These are phyloP conservation scores for Tamandua tetradactyla DNA, from an alignment of 2,797 vertebrate genomes.

Conservation along the genomic window DNA sequence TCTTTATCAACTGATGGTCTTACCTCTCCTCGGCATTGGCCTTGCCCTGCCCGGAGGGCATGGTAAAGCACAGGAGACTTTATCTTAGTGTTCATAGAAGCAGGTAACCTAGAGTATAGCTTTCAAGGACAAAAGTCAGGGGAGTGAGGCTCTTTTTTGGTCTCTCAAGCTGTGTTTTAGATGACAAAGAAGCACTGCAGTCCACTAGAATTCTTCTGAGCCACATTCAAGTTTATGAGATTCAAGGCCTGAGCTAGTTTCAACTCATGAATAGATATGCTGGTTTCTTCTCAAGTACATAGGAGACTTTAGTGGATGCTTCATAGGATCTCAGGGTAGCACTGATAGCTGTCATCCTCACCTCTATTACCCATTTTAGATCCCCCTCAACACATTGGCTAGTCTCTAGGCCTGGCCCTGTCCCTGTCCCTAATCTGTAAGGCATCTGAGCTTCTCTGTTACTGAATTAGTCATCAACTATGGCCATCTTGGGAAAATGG, in stretches of 20 bases:
- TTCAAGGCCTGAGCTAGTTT: neutral
- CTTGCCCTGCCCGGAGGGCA: neutral
- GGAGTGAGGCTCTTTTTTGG: neutral
- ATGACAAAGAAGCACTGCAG: neutral
- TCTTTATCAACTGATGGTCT: neutral
- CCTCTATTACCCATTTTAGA: no score
- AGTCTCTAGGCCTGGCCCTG: neutral
- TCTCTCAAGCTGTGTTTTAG: neutral
- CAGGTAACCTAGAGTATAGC: neutral
- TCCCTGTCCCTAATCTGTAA: no score
- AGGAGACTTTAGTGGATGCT: no score
- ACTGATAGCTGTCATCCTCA: neutral
- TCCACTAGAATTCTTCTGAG: no score
- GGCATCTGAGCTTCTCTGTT: neutral
- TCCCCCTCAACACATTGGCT: neutral
- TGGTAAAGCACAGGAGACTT: neutral
- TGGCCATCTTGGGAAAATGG: fast-evolving
- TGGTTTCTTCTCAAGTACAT: no score
- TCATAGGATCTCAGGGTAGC: neutral
- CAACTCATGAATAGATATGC: neutral
- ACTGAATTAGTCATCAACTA: no score
- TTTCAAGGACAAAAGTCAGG: neutral
- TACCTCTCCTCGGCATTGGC: neutral
- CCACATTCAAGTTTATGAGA: neutral
- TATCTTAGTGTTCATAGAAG: neutral